phyloP scores from a whole-genome alignment of 2,888 invertebrate genomes.

The Andrena praecox region DNA sequence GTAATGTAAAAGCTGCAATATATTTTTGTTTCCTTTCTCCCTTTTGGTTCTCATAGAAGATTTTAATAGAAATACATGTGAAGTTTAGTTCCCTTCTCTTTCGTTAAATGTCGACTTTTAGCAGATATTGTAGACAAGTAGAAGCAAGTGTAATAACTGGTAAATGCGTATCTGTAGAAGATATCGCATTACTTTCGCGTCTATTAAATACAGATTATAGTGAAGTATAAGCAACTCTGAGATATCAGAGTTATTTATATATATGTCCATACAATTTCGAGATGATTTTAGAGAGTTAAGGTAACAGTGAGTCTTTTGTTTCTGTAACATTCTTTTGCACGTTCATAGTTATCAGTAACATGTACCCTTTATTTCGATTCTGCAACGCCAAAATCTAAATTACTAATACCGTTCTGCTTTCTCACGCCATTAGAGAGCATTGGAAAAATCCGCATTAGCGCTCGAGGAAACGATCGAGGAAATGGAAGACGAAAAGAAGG shows the following conservation, averaged over 20 bases:
- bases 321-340: slow-evolving; percentile 39
- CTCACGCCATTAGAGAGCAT: slow-evolving; percentile 75
- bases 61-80: slow-evolving; percentile 17
- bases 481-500: slow-evolving; percentile 77
- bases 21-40: slow-evolving; percentile 37
- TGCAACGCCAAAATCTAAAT: slow-evolving; percentile 1
- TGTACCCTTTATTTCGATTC: slow-evolving; percentile 4
- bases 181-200: slow-evolving; percentile 1
- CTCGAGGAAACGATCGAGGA: slow-evolving; percentile 76
- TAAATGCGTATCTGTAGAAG: neutral
- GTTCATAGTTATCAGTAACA: slow-evolving; percentile 35
- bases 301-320: slow-evolving; percentile 7
- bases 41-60: slow-evolving; percentile 7
- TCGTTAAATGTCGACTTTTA: slow-evolving; percentile 4
- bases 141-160: neutral
- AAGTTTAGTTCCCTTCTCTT: slow-evolving; percentile 14
- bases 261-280: neutral
- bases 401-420: slow-evolving; percentile 38
- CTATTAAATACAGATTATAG: slow-evolving; percentile 9
- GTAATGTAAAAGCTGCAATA: slow-evolving; percentile 36
- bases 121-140: slow-evolving; percentile 6
- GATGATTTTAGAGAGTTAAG: slow-evolving; percentile 19
- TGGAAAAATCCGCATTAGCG: slow-evolving; percentile 78
- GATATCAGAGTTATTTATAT: neutral
- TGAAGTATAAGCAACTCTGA: slow-evolving; percentile 2